Conservation (phyloP, 2,888 invertebrate species). For the Imbricaverruca yamaguchii region DNA sequence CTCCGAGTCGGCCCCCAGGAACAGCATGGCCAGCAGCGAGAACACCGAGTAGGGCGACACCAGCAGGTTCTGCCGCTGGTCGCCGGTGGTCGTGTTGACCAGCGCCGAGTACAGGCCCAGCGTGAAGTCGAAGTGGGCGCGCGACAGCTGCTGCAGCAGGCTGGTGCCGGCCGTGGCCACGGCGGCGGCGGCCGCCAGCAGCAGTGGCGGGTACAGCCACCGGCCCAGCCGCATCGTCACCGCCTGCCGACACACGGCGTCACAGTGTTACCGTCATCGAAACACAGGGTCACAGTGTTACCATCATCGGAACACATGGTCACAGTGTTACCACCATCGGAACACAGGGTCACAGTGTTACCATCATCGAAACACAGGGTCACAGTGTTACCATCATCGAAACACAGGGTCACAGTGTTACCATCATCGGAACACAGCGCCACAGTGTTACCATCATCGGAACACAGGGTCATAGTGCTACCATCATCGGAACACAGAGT, state of each 20-base stretch:
- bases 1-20: slow-evolving; percentile 36
- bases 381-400: too few relatives aligned
- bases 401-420: too few relatives aligned
- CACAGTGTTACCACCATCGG: too few relatives aligned
- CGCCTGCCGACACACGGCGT: not conserved
- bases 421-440: too few relatives aligned
- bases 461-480: too few relatives aligned
- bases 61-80: slow-evolving; percentile 21
- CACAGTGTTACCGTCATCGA: not conserved
- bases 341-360: too few relatives aligned
- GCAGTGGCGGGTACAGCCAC: not conserved
- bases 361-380: too few relatives aligned
- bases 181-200: not conserved
- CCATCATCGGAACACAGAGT: too few relatives aligned
- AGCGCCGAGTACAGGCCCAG: slow-evolving; percentile 36
- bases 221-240: not conserved
- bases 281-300: too few relatives aligned
- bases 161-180: not conserved
- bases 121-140: slow-evolving; percentile 38
- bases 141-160: slow-evolving; percentile 31
- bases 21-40: slow-evolving; percentile 37
- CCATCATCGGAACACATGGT: too few relatives aligned
- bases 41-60: slow-evolving; percentile 35
- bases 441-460: too few relatives aligned
- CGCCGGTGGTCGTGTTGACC: slow-evolving; percentile 32